phyloP scores from a whole-genome alignment of 2,113 vertebrate species.

The Ptychochromis oligacanthus region DNA sequence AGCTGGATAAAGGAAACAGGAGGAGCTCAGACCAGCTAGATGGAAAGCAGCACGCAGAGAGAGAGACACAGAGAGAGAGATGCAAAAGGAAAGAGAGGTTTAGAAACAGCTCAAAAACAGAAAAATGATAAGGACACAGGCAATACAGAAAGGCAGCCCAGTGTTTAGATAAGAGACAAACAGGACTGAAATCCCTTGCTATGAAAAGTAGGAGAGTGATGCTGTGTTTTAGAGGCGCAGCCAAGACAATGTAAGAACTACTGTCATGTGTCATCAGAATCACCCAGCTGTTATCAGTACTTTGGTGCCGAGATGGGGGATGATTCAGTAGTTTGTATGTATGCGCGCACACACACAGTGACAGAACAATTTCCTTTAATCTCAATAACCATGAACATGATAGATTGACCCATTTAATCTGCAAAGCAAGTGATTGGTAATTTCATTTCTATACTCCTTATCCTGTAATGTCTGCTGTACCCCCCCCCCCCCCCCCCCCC shows the following conservation, averaged over 20 bases:
- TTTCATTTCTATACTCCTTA: slow-evolving; percentile 43
- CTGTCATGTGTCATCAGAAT: slow-evolving; percentile 74
- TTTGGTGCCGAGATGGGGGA: slow-evolving; percentile 53
- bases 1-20: slow-evolving; percentile 37
- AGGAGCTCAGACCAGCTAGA: slow-evolving; percentile 20
- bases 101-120: slow-evolving; percentile 20
- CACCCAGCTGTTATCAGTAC: slow-evolving; percentile 64
- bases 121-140: slow-evolving; percentile 22
- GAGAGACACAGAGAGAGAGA: not conserved
- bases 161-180: slow-evolving; percentile 34
- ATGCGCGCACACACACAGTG: slow-evolving; percentile 3
- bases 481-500: not conserved
- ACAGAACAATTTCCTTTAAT: slow-evolving; percentile 53
- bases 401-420: slow-evolving; percentile 65
- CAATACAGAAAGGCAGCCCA: slow-evolving; percentile 29
- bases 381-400: slow-evolving; percentile 42
- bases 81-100: not conserved
- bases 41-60: not conserved
- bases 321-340: slow-evolving; percentile 58
- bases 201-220: slow-evolving; percentile 39
- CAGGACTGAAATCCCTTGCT: slow-evolving; percentile 15
- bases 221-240: slow-evolving; percentile 28
- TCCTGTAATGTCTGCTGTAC: slow-evolving; percentile 32
- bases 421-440: slow-evolving; percentile 42
- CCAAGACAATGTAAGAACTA: slow-evolving; percentile 53